phyloP scores from a whole-genome alignment of 2,113 vertebrate genomes.

The Neolamprologus variostigma region DNA sequence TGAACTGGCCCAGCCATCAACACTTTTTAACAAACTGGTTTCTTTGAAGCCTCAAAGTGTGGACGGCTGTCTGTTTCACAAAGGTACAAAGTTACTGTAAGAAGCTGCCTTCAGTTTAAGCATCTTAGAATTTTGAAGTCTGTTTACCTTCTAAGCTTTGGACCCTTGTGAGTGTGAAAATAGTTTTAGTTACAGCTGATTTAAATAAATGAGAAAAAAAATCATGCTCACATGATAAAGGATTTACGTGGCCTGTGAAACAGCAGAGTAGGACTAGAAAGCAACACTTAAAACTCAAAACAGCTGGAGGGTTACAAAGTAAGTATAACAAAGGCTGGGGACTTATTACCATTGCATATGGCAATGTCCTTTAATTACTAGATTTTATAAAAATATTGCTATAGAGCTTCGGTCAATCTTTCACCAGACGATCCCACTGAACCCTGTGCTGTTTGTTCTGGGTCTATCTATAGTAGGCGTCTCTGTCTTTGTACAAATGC shows the following conservation, averaged over 20 bases:
- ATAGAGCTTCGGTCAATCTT: background rate
- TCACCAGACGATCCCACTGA: too few relatives aligned
- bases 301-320: background rate
- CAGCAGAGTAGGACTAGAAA: background rate
- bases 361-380: rapidly evolving
- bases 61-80: too few relatives aligned
- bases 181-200: background rate
- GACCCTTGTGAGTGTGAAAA: background rate
- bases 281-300: background rate
- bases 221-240: background rate
- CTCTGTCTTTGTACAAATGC: background rate
- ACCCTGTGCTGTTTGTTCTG: too few relatives aligned
- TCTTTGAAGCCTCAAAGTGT: too few relatives aligned
- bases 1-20: too few relatives aligned
- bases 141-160: rapidly evolving
- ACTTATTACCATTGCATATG: background rate
- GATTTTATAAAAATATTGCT: background rate
- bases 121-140: rapidly evolving
- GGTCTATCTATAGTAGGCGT: background rate
- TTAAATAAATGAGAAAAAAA: background rate
- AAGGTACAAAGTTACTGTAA: too few relatives aligned
- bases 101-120: too few relatives aligned
- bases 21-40: too few relatives aligned
- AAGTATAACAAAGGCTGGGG: background rate
- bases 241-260: rapidly evolving